Evolutionary conservation across 2,113 vertebrate species (phyloP).

Genomic region (Cynoglossus semilaevis): DNA sequence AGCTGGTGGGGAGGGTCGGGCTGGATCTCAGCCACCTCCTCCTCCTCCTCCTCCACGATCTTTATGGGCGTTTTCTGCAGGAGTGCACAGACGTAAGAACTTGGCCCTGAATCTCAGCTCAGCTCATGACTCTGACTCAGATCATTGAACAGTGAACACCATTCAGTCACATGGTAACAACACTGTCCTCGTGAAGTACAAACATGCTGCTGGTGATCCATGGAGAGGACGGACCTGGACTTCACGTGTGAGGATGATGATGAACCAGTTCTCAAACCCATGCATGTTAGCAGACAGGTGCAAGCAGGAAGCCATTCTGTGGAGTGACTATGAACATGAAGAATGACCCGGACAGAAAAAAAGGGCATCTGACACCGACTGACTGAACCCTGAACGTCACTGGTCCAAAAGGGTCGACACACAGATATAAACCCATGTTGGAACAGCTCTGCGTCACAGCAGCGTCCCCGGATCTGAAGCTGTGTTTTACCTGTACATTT

Average conservation of each 20-base stretch:
- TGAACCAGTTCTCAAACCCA: slow-evolving; percentile 44
- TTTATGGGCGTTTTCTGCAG: slow-evolving; percentile 87
- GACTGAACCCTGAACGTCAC: background rate
- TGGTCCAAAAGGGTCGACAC: slow-evolving; percentile 8
- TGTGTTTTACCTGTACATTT: background rate
- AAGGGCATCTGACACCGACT: slow-evolving; percentile 17
- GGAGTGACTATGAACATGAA: slow-evolving; percentile 46
- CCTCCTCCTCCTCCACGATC: slow-evolving; percentile 88
- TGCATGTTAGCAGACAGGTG: slow-evolving; percentile 62
- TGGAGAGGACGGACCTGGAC: slow-evolving; percentile 41
- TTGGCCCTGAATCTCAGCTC: slow-evolving; percentile 28
- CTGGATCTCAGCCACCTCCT: slow-evolving; percentile 84
- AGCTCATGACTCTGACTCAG: background rate
- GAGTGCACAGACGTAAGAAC: slow-evolving; percentile 50
- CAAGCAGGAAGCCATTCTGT: slow-evolving; percentile 52
- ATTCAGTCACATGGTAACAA: slow-evolving; percentile 41
- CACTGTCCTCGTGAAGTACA: slow-evolving; percentile 16
- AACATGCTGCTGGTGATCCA: slow-evolving; percentile 55
- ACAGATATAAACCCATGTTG: no score
- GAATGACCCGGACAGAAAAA: slow-evolving; percentile 31
- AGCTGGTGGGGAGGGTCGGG: slow-evolving; percentile 97
- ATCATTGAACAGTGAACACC: slow-evolving; percentile 2
- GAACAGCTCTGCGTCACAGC: no score
- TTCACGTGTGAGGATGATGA: slow-evolving; percentile 27
- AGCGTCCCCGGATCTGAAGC: background rate